Conservation (phyloP, 1,140 invertebrate genomes). For the Chironomus striatipennis region DNA sequence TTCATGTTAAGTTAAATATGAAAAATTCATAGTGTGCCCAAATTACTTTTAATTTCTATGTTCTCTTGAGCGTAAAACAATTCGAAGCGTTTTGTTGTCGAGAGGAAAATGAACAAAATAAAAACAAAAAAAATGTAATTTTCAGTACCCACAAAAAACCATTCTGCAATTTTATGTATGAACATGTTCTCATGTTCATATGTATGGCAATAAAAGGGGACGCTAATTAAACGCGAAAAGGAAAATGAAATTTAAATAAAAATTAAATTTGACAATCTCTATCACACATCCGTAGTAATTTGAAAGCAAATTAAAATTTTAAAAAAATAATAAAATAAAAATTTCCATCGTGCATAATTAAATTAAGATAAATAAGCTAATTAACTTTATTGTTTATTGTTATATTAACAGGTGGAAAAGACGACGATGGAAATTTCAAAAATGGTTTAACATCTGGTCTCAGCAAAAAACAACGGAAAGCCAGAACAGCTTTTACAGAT, state of each 20-base stretch:
- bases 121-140: neutral
- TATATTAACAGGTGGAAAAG: slow-evolving; percentile 34
- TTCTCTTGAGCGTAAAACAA: slow-evolving; percentile 17
- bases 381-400: slow-evolving; percentile 21
- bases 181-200: no score
- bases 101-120: neutral
- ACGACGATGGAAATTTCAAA: slow-evolving; percentile 39
- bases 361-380: slow-evolving; percentile 14
- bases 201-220: no score
- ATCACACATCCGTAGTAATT: neutral
- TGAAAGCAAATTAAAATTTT: neutral
- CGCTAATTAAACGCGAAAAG: neutral
- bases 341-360: neutral
- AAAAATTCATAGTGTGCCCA: neutral
- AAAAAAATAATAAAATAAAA: neutral
- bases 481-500: slow-evolving; percentile 96
- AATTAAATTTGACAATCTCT: slow-evolving; percentile 19
- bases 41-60: slow-evolving; percentile 12
- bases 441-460: slow-evolving; percentile 41
- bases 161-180: no score
- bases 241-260: slow-evolving; percentile 13
- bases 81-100: slow-evolving; percentile 17
- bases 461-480: slow-evolving; percentile 93
- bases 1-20: slow-evolving; percentile 2
- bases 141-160: no score